Base-by-base conservation (phyloP, 1,140 invertebrate genomes). In the Medauroidea extradentata region DNA sequence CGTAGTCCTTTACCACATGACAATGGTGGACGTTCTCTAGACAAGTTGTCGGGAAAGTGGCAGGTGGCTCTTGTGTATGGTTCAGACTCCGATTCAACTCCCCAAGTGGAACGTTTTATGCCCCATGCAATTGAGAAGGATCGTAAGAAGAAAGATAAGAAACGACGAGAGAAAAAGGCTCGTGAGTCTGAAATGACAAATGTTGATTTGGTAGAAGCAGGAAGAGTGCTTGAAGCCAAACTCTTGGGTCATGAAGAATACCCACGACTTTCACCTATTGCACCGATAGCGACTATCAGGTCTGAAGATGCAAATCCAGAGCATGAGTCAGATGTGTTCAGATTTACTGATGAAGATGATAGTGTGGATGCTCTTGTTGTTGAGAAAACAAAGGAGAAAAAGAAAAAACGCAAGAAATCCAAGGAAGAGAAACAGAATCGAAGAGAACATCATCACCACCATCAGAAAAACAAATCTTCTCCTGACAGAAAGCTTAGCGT, bases 321-420 rank as follows among this genome's bases (percentile, higher is more conserved):
- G 34, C 25, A 53, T 13, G 59, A 65, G 7, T 75, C 77, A 41
- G 81, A 80, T 62, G 78, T 82, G 0, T 81, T 85, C 55, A 77
- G 78, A 27, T 85, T 82, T 64, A 79, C 78, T 3, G 75, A 23
- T 63, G 80, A 80, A 42, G 76, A 77, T 65, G 77, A 79, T 59
- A 72, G 70, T 48, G 66, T 57, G 43, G 55, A 67, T 21, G 23
- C 29, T 16, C 39, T 62, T 5, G 67, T 67, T 0, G 70, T 75
- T 14, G 80, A 81, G 13, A 83, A 80, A 59, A 75, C 78, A 18
- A 86, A 85, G 65, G 87, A 90, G 62, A 90, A 87, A 69, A 90
- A 88, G 69, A 91, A 91, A 72, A 91, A 91, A 66, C 83, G 89
- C 50, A 91, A 91, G 67, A 88, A 85, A 65, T 89, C 83, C 19